phyloP scores from a whole-genome alignment of 2,888 invertebrate genomes.

The Lathronympha strigana region DNA sequence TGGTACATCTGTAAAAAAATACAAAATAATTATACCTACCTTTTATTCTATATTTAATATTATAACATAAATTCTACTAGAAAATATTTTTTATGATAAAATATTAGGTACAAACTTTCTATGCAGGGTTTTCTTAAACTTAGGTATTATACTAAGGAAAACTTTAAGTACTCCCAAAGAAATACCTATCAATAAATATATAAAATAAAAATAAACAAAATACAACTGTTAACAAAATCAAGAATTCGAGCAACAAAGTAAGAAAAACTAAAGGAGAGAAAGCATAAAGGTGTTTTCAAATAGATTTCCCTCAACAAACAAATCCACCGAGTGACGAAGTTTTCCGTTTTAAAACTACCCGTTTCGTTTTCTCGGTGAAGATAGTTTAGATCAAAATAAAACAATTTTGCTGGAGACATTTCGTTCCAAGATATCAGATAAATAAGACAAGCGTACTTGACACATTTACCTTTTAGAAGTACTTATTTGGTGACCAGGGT shows the following conservation, averaged over 20 bases:
- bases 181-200: too few relatives aligned
- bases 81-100: too few relatives aligned
- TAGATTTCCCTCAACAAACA: conserved; percentile 24
- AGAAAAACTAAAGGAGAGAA: conserved; percentile 4
- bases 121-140: too few relatives aligned
- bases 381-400: background rate
- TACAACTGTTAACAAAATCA: conserved; percentile 3
- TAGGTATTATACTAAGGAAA: too few relatives aligned
- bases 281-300: conserved; percentile 23
- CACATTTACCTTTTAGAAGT: background rate
- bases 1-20: background rate
- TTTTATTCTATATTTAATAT: too few relatives aligned
- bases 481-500: too few relatives aligned
- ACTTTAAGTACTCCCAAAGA: too few relatives aligned
- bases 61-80: too few relatives aligned
- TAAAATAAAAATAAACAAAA: background rate
- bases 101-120: too few relatives aligned
- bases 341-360: conserved; percentile 13
- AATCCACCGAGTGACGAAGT: conserved; percentile 23
- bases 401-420: background rate
- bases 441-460: background rate
- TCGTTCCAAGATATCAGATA: background rate
- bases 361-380: background rate
- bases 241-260: conserved; percentile 13
- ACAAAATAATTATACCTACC: too few relatives aligned